Conservation (phyloP, 2,888 invertebrate species). For the Platerodrilus igneus region DNA sequence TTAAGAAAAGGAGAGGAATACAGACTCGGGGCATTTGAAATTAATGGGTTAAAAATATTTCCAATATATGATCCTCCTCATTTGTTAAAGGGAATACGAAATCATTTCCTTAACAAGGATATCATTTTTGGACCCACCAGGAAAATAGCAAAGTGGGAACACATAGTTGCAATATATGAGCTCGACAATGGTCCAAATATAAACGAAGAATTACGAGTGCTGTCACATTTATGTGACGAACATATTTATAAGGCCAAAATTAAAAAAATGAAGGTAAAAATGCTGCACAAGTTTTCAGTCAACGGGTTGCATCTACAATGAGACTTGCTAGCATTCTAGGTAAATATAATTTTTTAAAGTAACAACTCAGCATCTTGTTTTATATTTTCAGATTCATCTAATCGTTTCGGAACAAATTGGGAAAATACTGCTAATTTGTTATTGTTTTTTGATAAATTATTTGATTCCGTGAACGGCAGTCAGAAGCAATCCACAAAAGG, state of each 20-base stretch:
- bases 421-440: constrained; percentile 11
- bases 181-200: not conserved
- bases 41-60: not conserved
- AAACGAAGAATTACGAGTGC: not conserved
- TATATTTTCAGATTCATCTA: no score
- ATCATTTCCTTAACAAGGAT: constrained; percentile 5
- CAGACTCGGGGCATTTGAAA: not conserved
- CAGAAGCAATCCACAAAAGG: constrained; percentile 1
- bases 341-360: no score
- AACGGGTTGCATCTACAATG: no score
- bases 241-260: constrained; percentile 4
- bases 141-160: constrained; percentile 2
- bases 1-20: not conserved
- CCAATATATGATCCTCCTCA: constrained; percentile 6
- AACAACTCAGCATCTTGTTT: no score
- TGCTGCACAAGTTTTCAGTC: no score
- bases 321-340: no score
- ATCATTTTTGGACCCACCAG: not conserved
- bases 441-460: constrained; percentile 9
- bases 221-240: constrained; percentile 2
- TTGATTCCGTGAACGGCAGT: constrained; percentile 11
- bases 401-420: no score
- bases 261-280: no score
- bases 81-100: constrained; percentile 5
- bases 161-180: not conserved